Conservation (phyloP, 2,888 invertebrate genomes). For the Cremastinae sp. region DNA sequence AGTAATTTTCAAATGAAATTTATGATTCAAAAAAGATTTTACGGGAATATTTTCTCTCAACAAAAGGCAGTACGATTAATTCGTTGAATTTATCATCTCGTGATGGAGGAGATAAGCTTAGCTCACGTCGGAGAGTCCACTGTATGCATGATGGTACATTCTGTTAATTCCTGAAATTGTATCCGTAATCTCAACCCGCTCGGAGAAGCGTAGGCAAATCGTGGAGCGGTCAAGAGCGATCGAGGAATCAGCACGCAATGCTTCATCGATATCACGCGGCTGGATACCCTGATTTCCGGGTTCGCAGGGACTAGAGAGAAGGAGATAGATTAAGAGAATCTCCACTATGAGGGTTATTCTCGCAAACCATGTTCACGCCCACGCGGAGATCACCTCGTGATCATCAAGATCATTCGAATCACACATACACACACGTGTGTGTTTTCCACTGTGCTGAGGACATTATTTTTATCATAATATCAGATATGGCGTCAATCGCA, state of each 20-base stretch:
- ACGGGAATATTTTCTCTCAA: too few relatives aligned
- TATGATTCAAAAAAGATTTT: too few relatives aligned
- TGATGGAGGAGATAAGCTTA: conserved; percentile 27
- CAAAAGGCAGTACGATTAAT: too few relatives aligned
- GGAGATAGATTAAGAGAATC: conserved; percentile 49
- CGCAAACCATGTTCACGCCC: conserved; percentile 36
- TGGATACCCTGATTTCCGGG: conserved; percentile 45
- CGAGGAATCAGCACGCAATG: conserved; percentile 37
- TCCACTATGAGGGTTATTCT: conserved; percentile 52
- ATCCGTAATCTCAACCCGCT: conserved; percentile 54
- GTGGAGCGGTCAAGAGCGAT: conserved; percentile 28
- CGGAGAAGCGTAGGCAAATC: conserved; percentile 24
- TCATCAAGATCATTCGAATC: conserved; percentile 11
- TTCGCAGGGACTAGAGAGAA: not conserved
- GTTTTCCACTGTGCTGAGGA: too few relatives aligned
- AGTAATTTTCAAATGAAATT: too few relatives aligned
- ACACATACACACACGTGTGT: not conserved
- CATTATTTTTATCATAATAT: too few relatives aligned
- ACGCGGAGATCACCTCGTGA: conserved; percentile 39
- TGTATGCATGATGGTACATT: conserved; percentile 46
- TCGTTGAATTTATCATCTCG: conserved; percentile 21
- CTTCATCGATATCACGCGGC: conserved; percentile 45
- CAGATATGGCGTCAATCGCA: too few relatives aligned
- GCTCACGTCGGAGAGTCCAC: conserved; percentile 21
- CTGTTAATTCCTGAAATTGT: conserved; percentile 64